Evolutionary conservation across 2,797 vertebrate genomes (phyloP).

Genomic region (Acestrorhynchus altus): DNA sequence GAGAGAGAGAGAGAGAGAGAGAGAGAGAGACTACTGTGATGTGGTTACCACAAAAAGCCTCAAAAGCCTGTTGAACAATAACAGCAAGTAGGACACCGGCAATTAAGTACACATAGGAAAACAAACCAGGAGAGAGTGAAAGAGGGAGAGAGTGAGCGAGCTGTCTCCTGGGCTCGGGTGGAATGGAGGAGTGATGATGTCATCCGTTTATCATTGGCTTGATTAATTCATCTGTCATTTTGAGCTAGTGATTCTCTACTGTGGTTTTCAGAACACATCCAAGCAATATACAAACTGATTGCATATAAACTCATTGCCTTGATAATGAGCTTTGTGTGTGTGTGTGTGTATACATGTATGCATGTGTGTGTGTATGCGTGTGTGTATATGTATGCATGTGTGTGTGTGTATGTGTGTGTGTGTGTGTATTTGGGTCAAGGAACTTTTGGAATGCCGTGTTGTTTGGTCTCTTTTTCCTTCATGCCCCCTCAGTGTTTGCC

Average conservation of each 20-base stretch:
- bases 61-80: constrained; percentile 39
- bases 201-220: constrained; percentile 68
- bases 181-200: constrained; percentile 68
- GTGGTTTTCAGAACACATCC: constrained; percentile 72
- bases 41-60: constrained; percentile 39
- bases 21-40: constrained; percentile 28
- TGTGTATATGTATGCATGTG: constrained; percentile 28
- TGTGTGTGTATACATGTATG: neutral
- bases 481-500: constrained; percentile 56
- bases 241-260: constrained; percentile 68
- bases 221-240: constrained; percentile 76
- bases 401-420: constrained; percentile 43
- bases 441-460: constrained; percentile 69
- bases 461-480: constrained; percentile 60
- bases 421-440: constrained; percentile 61
- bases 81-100: constrained; percentile 55
- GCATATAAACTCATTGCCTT: constrained; percentile 70
- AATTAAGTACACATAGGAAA: constrained; percentile 43
- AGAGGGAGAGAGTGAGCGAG: constrained; percentile 45
- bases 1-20: constrained; percentile 20
- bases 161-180: constrained; percentile 46
- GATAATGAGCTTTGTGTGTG: constrained; percentile 51
- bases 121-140: constrained; percentile 45
- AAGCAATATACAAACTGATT: constrained; percentile 77
- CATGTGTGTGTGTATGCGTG: constrained; percentile 35